These are phyloP conservation scores for Vanessa atalanta DNA, from an alignment of 1,140 invertebrate genomes.

Conservation along the genomic window DNA sequence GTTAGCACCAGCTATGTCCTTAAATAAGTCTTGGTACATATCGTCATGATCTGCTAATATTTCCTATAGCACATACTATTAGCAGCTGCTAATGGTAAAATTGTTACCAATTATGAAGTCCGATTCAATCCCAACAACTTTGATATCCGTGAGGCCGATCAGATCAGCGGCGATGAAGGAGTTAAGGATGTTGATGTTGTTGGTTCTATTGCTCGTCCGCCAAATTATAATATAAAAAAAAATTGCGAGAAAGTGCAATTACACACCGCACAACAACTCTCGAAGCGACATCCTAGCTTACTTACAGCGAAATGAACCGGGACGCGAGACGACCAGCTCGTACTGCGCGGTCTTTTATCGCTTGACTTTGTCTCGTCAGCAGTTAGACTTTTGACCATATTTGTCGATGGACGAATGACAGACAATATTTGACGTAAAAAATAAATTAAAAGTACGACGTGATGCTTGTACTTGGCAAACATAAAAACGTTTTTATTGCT, in stretches of 20 bases:
- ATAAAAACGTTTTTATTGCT: too few relatives aligned
- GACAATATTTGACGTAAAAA: not conserved
- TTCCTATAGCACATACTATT: too few relatives aligned
- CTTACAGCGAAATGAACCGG: constrained; percentile 66
- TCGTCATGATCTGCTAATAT: too few relatives aligned
- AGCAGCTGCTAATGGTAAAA: too few relatives aligned
- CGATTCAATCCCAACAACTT: constrained; percentile 86
- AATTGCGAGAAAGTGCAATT: constrained; percentile 68
- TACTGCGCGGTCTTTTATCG: constrained; percentile 49
- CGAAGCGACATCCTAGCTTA: constrained; percentile 68
- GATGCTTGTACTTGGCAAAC: not conserved
- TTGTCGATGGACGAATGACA: not conserved
- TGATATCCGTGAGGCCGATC: constrained; percentile 85
- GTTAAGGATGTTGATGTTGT: too few relatives aligned
- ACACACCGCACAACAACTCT: constrained; percentile 73
- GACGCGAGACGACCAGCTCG: constrained; percentile 40
- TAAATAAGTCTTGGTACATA: too few relatives aligned
- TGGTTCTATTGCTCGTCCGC: too few relatives aligned
- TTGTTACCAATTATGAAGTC: constrained; percentile 89
- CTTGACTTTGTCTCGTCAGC: constrained; percentile 54
- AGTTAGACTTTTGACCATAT: constrained; percentile 53
- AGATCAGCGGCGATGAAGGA: too few relatives aligned
- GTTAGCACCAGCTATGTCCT: too few relatives aligned
- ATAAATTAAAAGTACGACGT: too few relatives aligned
- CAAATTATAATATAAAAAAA: too few relatives aligned